These are phyloP conservation scores for Nothobranchius furzeri DNA, from an alignment of 2,113 vertebrate species.

Conservation along the genomic window DNA sequence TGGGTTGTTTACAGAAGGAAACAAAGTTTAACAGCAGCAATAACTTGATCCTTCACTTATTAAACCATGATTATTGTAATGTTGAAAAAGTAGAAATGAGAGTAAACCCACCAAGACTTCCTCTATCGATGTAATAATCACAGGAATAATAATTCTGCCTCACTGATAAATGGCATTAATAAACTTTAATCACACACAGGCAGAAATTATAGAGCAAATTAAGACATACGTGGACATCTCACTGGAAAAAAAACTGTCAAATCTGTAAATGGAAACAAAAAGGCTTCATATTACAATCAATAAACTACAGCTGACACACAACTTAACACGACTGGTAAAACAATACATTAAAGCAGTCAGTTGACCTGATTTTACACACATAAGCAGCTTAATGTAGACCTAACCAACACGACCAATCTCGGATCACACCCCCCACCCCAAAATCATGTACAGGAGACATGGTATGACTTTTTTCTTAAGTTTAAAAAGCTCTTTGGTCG, in stretches of 20 bases:
- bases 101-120: constrained; percentile 6
- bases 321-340: neutral
- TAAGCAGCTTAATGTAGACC: neutral
- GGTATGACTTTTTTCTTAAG: too few relatives aligned
- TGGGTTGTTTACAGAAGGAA: neutral
- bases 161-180: constrained; percentile 19
- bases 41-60: constrained; percentile 38
- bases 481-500: too few relatives aligned
- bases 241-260: too few relatives aligned
- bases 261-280: neutral
- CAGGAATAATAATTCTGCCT: neutral
- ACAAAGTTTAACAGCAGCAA: constrained; percentile 14
- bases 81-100: constrained; percentile 5
- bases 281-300: constrained; percentile 16
- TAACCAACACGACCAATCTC: neutral
- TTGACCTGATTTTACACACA: neutral
- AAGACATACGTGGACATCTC: constrained; percentile 24
- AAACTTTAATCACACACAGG: constrained; percentile 7
- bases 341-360: neutral
- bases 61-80: constrained; percentile 2
- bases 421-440: too few relatives aligned
- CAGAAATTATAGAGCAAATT: constrained; percentile 24
- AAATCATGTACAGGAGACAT: too few relatives aligned
- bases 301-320: neutral
- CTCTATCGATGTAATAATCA: constrained; percentile 19